Evolutionary conservation across 2,888 invertebrate species (phyloP), one percentile per base, ranked within the genome.

Genomic region (Torymus tubicola): DNA sequence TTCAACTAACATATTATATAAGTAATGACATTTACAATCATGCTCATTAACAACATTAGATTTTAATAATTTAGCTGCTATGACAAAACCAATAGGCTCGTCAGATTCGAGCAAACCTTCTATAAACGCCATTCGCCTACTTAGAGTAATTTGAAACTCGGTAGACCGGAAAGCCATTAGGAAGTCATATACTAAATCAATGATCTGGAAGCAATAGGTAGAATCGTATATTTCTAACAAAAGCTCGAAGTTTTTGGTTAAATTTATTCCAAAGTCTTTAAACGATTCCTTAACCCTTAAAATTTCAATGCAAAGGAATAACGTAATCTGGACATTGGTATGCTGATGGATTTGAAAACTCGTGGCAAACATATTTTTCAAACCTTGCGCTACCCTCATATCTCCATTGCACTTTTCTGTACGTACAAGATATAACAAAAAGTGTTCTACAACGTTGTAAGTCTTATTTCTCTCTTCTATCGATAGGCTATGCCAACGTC

Each of bases 161-260:
- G 79, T 69, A 63, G 52, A 75, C 14, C 21, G 72, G 50, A 82
- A 79, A 57, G 64, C 72, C n/a, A 64, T 68, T 52, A 79, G 42
- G 13, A 82, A 82, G 10, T 79, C 75, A 2, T 53, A 68, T 5
- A 82, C 60, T 2, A 67, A 58, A 0, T 79, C 81, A 12, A 79
- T 65, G 11, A 82, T 76, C 13, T 76, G 72, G 76, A 82, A 79
- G n/a, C 79, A 82, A 57, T 76, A 82, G n/a, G 73, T 75, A 2
- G 73, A 50, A 0, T 84, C 74, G n/a, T 83, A 86, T 0, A 57
- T 77, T 0, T 68, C 50, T 2, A 79, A 0, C n/a, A 86, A 53
- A 11, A 64, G 53, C 0, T n/a, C 5, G 8, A 86, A 14, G 8
- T 52, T 79, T 11, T 50, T 18, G 11, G 82, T 82, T 0, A 86